Percentiles rank a stretch among this genome's conserved stretches.
Conservation (phyloP, 2,888 invertebrate species). For the Meta bourneti region DNA sequence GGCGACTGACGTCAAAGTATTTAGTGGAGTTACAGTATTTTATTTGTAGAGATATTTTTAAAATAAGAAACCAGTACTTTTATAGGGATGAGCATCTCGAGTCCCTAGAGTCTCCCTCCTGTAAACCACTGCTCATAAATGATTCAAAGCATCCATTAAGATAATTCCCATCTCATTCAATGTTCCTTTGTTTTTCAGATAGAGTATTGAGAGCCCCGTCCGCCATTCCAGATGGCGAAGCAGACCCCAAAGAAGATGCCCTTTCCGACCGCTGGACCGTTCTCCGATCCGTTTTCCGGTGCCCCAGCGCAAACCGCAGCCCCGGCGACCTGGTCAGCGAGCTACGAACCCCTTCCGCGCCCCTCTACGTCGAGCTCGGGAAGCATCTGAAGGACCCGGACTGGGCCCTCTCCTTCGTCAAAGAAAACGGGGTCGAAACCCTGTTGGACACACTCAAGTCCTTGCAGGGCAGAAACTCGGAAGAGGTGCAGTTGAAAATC, state of each 20-base stretch:
- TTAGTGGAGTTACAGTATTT: too few relatives aligned
- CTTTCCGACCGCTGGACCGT: conserved; percentile 14
- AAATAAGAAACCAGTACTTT: too few relatives aligned
- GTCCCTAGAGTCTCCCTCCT: too few relatives aligned
- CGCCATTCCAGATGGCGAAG: conserved; percentile 21
- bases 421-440: conserved; percentile 63
- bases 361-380: conserved; percentile 38
- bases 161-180: too few relatives aligned
- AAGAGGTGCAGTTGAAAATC: conserved; percentile 79
- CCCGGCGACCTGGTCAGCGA: conserved; percentile 52
- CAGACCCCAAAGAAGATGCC: background rate
- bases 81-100: too few relatives aligned
- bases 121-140: too few relatives aligned
- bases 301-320: background rate
- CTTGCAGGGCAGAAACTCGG: conserved; percentile 33
- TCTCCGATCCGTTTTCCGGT: conserved; percentile 22
- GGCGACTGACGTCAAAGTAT: too few relatives aligned
- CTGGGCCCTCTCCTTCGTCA: conserved; percentile 67
- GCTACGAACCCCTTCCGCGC: conserved; percentile 48
- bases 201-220: background rate
- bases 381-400: conserved; percentile 39
- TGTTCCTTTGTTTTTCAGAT: background rate
- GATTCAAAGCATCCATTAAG: too few relatives aligned
- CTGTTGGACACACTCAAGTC: conserved; percentile 65
- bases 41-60: too few relatives aligned